Evolutionary conservation across 2,888 invertebrate genomes (phyloP).

Genomic region (Actias luna): DNA sequence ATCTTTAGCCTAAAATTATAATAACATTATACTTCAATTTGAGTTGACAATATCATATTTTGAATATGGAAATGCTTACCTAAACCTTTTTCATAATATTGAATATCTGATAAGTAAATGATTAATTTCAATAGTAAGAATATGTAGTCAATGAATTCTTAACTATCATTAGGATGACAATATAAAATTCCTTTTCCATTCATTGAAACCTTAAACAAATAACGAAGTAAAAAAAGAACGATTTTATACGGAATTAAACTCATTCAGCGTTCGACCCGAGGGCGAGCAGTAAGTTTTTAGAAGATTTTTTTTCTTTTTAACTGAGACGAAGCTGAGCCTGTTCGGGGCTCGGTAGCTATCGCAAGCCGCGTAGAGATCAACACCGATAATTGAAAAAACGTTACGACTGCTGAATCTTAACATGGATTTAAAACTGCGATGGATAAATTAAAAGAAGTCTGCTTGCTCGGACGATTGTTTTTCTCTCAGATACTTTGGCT

Average conservation of each 20-base stretch:
- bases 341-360: constrained; percentile 65
- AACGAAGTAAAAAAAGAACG: constrained; percentile 20
- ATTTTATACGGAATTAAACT: constrained; percentile 34
- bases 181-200: constrained; percentile 7
- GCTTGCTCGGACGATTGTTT: constrained; percentile 62
- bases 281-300: constrained; percentile 43
- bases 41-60: no score
- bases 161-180: background rate
- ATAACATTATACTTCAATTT: no score
- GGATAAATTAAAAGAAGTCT: constrained; percentile 76
- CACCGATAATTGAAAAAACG: constrained; percentile 74
- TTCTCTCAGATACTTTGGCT: constrained; percentile 60
- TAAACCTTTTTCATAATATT: no score
- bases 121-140: background rate
- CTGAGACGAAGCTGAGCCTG: constrained; percentile 45
- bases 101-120: no score
- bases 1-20: no score
- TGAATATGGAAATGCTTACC: no score
- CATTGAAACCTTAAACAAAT: constrained; percentile 14
- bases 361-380: constrained; percentile 68
- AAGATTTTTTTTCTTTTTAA: constrained; percentile 35
- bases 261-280: constrained; percentile 37
- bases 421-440: constrained; percentile 76
- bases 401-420: constrained; percentile 75
- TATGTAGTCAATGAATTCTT: background rate